Base-by-base conservation (phyloP, 2,113 vertebrate genomes). In the Lethenteron camtschaticum region DNA sequence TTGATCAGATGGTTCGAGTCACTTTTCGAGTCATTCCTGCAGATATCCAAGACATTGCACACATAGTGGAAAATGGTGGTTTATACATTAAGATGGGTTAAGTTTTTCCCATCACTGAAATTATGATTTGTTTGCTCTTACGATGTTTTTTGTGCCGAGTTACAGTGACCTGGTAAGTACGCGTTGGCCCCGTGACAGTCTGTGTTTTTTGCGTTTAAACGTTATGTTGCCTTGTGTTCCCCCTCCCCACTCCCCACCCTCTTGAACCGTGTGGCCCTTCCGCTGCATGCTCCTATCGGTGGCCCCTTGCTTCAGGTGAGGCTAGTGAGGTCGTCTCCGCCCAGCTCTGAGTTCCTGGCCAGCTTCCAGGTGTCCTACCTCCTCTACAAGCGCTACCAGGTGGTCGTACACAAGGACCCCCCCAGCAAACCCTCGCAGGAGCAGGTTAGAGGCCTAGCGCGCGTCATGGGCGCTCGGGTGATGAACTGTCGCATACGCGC, bases 331-430 rank as follows among this genome's bases (percentile, higher is more conserved):
- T 90, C 91, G 86, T 89, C 79, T 83, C 94, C 94, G 80, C 87
- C 88, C 83, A 85, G 89, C 83, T 82, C 84, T 76, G 88, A 96
- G 85, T 99, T 99, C 88, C 94, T 86, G 90, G 87, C 88, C 82
- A 88, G 89, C 77, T 90, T 97, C 81, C 85, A 90, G 80, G 89
- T 90, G 76, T 97, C 94, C 80, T 95, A 90, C 87, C 88, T 89
- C 82, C 83, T 97, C 83, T 99, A 99, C 91, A 97, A 89, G 83
- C 88, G 88, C 79, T 97, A 99, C 87, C 94, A 99, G 89, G 89
- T 87, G 87, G 79, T 82, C 79, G 76, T 99, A 87, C 92, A 99
- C 87, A 85, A 90, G 84, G 87, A 97, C 79, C 87, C 91, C 76
- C 87, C 89, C 76, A 85, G 89, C 81, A 97, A 90, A 78, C 86